Conservation (phyloP, 2,113 vertebrate genomes). For the Nerophis ophidion region DNA sequence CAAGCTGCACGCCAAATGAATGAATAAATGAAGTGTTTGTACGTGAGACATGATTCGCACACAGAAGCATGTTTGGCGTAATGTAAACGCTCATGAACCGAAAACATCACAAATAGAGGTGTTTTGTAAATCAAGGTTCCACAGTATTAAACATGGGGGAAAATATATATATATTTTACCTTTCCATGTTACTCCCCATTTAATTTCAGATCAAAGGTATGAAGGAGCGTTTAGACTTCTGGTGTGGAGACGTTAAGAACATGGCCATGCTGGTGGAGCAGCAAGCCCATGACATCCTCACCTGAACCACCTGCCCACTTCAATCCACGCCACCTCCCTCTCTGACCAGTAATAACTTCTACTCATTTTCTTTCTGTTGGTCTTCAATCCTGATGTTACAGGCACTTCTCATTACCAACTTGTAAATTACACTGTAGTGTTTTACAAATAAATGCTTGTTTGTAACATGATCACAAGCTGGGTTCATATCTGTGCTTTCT, state of each 20-base stretch:
- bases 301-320: slow-evolving; percentile 60
- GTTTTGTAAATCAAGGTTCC: no score
- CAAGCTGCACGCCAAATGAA: no score
- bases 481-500: no score
- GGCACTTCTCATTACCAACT: slow-evolving; percentile 20
- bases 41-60: no score
- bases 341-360: slow-evolving; percentile 1
- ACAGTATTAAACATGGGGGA: no score
- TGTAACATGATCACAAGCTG: slow-evolving; percentile 2
- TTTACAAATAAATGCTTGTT: slow-evolving; percentile 41
- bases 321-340: neutral
- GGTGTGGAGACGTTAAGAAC: slow-evolving; percentile 93
- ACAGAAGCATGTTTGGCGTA: no score
- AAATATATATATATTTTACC: no score
- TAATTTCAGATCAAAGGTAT: slow-evolving; percentile 88
- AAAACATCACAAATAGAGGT: no score
- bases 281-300: slow-evolving; percentile 95
- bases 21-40: no score
- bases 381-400: slow-evolving; percentile 28
- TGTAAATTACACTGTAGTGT: slow-evolving; percentile 33
- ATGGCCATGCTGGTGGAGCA: slow-evolving; percentile 98
- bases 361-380: slow-evolving; percentile 14
- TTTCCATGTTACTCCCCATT: slow-evolving; percentile 2
- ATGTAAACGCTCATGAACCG: no score
- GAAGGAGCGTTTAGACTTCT: slow-evolving; percentile 93